phyloP scores from a whole-genome alignment of 2,113 vertebrate species.

The Carlito syrichta region DNA sequence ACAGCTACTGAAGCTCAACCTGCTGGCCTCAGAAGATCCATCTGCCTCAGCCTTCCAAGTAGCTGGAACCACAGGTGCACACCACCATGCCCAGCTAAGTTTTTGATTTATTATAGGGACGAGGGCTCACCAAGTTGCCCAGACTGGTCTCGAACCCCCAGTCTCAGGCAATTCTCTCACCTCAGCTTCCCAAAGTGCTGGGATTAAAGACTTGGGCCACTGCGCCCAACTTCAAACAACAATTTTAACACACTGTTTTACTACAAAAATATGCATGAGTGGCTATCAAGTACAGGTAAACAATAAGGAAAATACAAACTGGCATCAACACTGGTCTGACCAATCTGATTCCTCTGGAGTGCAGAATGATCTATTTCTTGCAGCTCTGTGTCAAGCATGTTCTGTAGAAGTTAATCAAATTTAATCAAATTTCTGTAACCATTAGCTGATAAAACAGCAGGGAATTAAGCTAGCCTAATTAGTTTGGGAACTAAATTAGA shows the following conservation, averaged over 20 bases:
- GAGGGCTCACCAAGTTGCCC: no score
- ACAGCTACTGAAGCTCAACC: no score
- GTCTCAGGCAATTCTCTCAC: no score
- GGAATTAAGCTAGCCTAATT: conserved; percentile 5
- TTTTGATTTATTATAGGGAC: no score
- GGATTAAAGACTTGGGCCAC: no score
- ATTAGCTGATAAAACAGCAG: not conserved
- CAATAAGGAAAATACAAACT: not conserved
- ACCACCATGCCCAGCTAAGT: no score
- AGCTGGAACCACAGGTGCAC: no score
- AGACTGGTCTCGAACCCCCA: no score
- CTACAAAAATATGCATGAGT: not conserved
- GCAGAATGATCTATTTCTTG: not conserved
- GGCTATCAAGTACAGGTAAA: not conserved
- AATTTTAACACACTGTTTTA: not conserved
- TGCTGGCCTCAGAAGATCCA: no score
- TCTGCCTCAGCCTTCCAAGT: no score
- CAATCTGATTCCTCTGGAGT: not conserved
- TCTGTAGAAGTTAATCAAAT: conserved; percentile 32
- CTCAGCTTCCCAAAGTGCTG: no score
- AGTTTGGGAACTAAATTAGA: not conserved
- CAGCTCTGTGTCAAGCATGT: not conserved
- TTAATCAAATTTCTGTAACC: conserved; percentile 12
- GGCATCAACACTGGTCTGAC: not conserved
- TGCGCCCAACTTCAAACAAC: no score